These are phyloP conservation scores for Drosophila pruinosa DNA, from an alignment of 1,140 invertebrate species.

Conservation along the genomic window DNA sequence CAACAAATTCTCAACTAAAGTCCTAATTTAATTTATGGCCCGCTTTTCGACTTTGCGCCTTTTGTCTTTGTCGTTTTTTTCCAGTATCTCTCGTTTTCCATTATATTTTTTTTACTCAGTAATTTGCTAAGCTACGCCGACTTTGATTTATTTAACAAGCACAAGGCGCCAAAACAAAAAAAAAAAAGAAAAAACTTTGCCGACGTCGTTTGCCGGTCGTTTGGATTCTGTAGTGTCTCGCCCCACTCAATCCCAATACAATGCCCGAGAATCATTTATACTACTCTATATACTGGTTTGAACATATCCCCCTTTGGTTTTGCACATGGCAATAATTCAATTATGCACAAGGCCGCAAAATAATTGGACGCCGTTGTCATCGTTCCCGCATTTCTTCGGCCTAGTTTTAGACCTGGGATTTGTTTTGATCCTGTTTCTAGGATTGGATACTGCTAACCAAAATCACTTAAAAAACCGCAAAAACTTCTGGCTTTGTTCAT, in stretches of 20 bases:
- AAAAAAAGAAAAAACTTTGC: constrained; percentile 63
- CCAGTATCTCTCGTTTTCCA: background rate
- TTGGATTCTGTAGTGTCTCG: constrained; percentile 2
- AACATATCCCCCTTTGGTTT: constrained; percentile 58
- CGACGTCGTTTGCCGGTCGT: constrained; percentile 25
- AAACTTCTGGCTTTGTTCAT: constrained; percentile 80
- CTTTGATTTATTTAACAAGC: constrained; percentile 71
- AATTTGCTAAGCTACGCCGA: constrained; percentile 35
- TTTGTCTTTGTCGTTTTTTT: constrained; percentile 24
- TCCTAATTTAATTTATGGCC: constrained; percentile 68
- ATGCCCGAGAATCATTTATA: background rate
- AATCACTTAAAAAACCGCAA: constrained; percentile 74
- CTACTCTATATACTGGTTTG: background rate
- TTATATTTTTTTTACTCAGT: background rate
- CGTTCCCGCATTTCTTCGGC: background rate
- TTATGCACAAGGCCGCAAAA: constrained; percentile 78
- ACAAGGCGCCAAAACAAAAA: constrained; percentile 45
- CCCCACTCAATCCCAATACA: background rate
- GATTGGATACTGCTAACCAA: constrained; percentile 25
- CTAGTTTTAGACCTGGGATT: background rate
- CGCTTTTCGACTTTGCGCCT: constrained; percentile 45
- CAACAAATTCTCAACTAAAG: constrained; percentile 68
- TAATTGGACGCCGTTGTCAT: constrained; percentile 50
- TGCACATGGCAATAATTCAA: constrained; percentile 80
- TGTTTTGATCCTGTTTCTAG: background rate